Percentiles rank a stretch among this genome's conserved stretches.
These are phyloP conservation scores for Notechis scutatus DNA, from an alignment of 2,113 vertebrate genomes.

Conservation along the genomic window DNA sequence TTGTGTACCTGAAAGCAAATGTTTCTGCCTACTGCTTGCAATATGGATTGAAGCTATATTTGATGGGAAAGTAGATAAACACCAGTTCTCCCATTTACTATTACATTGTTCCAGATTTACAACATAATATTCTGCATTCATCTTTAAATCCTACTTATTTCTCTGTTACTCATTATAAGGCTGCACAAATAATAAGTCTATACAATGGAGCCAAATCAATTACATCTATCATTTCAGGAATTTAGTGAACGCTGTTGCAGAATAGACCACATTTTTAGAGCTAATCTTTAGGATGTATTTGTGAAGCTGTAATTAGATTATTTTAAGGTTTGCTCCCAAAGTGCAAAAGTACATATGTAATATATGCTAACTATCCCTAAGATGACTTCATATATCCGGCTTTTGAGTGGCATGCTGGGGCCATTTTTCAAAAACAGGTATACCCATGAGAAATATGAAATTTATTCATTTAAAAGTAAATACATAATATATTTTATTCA, in stretches of 20 bases:
- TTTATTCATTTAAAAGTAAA: not conserved
- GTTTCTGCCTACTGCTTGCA: not conserved
- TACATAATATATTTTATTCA: not conserved
- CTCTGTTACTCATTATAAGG: not conserved
- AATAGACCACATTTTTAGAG: not conserved
- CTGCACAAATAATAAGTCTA: not conserved
- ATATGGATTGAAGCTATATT: not conserved
- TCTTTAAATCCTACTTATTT: not conserved
- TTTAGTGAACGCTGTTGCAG: not conserved
- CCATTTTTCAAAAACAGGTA: not conserved
- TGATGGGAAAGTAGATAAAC: not conserved
- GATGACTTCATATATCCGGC: not conserved
- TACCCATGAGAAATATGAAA: not conserved
- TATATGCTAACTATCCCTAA: not conserved
- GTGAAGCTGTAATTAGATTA: not conserved
- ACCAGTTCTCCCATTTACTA: not conserved
- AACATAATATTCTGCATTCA: not conserved
- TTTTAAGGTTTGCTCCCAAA: not conserved
- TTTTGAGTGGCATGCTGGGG: not conserved
- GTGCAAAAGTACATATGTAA: not conserved
- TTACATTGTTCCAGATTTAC: not conserved
- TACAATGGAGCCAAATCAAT: not conserved
- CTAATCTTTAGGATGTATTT: not conserved
- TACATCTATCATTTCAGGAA: not conserved
- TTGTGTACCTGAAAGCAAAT: not conserved